Base-by-base conservation (phyloP, 2,113 vertebrate genomes). In the Paramormyrops kingsleyae region DNA sequence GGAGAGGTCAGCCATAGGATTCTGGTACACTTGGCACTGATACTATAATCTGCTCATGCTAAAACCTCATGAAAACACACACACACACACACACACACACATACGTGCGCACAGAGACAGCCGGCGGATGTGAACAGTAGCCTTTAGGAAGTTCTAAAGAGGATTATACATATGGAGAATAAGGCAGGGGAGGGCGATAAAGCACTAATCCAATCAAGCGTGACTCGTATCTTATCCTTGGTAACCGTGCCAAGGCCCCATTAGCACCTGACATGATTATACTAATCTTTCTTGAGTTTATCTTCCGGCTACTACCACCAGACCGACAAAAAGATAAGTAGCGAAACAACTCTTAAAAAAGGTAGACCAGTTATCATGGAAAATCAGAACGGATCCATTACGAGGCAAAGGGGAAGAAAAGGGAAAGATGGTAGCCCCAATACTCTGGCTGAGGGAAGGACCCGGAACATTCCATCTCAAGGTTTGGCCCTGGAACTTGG, bases 161-260 rank as follows among this genome's bases (percentile, higher is more conserved):
- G 74, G 92, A 91, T 93, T 91, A 90, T 91, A 83, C 59, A 56
- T 53, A 87, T 87, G 9, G 50, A 87, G 7, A 90, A 49, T 87
- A 87, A 87, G 93, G 92, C 12, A 21, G 74, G 47, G 47, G 93
- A 89, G 90, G 89, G 94, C 91, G 94, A 93, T 94, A 92, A 93
- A 94, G 92, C 92, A 92, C 93, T 95, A 96, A 96, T 96, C 95
- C 95, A 95, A 96, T 96, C 94, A 95, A 94, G 95, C 92, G 92
- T 93, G 93, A 93, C 93, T 93, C 92, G 92, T 94, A 94, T 94
- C 94, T 94, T 93, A 94, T 93, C 94, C 95, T 93, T 93, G 91
- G 90, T 91, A 93, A 94, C 92, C 83, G 92, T 90, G 91, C 91
- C 66, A 53, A 91, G 92, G 91, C 92, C 92, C 91, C 88, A 87